phyloP scores from a whole-genome alignment of 2,113 vertebrate species.

The Excalfactoria chinensis region DNA sequence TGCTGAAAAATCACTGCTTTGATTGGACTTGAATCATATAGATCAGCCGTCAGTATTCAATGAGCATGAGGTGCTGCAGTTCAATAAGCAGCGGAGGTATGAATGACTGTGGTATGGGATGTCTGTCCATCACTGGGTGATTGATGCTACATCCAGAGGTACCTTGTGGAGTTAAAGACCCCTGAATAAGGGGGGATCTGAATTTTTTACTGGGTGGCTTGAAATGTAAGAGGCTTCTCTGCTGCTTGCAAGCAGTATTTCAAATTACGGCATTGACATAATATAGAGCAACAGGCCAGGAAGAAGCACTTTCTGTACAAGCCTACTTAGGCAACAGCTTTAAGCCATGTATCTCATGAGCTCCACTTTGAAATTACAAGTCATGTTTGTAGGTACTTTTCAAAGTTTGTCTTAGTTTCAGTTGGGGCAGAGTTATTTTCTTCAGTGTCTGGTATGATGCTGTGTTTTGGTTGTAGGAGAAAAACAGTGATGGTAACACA shows the following conservation, averaged over 20 bases:
- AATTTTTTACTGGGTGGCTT: not conserved
- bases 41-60: slow-evolving; percentile 32
- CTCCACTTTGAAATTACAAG: not conserved
- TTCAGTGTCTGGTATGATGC: no score
- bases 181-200: not conserved
- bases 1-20: slow-evolving; percentile 56
- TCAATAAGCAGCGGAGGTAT: slow-evolving; percentile 47
- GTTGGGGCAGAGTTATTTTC: no score
- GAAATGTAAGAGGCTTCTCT: not conserved
- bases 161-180: not conserved
- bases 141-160: slow-evolving; percentile 9
- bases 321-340: not conserved
- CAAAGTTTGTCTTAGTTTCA: rapidly evolving
- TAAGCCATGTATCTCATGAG: not conserved
- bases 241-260: not conserved
- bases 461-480: no score
- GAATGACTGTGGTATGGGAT: slow-evolving; percentile 49
- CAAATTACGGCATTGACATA: not conserved
- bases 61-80: slow-evolving; percentile 33
- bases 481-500: no score
- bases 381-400: not conserved
- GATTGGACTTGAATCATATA: slow-evolving; percentile 56
- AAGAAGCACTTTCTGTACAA: not conserved
- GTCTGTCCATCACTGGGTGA: slow-evolving; percentile 57
- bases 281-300: not conserved